Percentiles rank a stretch among this genome's conserved stretches.
Evolutionary conservation across 2,113 vertebrate species (phyloP).

Genomic region (Sturnira hondurensis): DNA sequence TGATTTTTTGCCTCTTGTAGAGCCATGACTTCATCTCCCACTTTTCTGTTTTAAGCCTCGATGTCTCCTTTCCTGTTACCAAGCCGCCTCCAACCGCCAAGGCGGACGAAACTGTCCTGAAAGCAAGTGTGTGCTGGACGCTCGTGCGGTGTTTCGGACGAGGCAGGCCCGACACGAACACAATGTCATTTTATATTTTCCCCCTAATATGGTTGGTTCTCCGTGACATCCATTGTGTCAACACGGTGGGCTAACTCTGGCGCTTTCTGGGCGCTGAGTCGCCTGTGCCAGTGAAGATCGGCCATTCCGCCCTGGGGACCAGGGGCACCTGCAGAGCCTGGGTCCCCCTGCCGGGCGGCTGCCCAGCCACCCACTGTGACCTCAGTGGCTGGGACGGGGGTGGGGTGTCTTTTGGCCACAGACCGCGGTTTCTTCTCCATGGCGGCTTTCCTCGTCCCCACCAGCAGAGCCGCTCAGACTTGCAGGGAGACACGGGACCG

Average conservation of each 20-base stretch:
- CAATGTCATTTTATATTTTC: background rate
- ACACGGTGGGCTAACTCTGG: background rate
- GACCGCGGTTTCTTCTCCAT: background rate
- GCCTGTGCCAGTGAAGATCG: background rate
- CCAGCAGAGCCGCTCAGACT: background rate
- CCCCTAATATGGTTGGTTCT: background rate
- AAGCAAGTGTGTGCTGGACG: background rate
- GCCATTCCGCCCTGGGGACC: background rate
- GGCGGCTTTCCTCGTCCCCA: background rate
- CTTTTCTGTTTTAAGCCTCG: background rate
- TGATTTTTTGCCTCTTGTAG: background rate
- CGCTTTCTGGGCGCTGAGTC: background rate
- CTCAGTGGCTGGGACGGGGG: background rate
- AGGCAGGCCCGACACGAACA: background rate
- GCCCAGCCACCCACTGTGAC: background rate
- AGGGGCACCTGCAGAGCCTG: background rate
- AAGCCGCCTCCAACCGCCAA: background rate
- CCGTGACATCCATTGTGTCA: background rate
- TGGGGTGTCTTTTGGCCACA: background rate
- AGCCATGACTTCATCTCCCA: background rate
- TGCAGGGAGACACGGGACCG: background rate
- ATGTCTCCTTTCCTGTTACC: conserved; percentile 1
- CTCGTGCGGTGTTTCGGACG: background rate
- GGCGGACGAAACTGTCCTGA: background rate
- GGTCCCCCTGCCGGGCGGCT: no score